Base-by-base conservation (phyloP, 2,113 vertebrate species). In the Ammospiza caudacuta region DNA sequence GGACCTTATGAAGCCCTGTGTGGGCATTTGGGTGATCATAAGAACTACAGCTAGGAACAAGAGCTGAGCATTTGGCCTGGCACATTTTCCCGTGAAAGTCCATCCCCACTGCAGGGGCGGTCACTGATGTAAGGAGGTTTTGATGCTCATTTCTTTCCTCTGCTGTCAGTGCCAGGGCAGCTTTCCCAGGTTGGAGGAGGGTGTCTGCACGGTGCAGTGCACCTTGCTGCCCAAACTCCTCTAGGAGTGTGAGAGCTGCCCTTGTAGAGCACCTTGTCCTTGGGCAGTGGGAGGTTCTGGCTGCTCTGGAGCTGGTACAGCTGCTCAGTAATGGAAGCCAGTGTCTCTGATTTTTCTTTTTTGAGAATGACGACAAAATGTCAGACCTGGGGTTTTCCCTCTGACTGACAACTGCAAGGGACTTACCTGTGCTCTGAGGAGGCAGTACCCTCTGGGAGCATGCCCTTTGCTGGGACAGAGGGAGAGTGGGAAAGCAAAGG, bases 21-120 rank as follows among this genome's bases (percentile, higher is more conserved):
- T 31, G 35, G 17, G 47, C 33, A 67, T 84, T 67, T 44, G 15
- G 1, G 25, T 76, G 24, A 16, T 31, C 0, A 1, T 15, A 13
- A 24, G 7, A 74, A 21, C 12, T 74, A 46, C 7, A 22, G 4
- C 5, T 58, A 9, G 4, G 5, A 19, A 35, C 0, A 2, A 12
- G 11, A 76, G 44, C 14, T 33, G 68, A 25, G 31, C 47, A 22
- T 52, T 76, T 55, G 41, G 19, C 35, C 62, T 67, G 54, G 12
- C 9, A 23, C 2, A 2, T 25, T 44, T 78, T 74, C 24, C 16
- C 57, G 22, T 59, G 58, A 35, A 39, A 43, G 3, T 21, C 62
- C 57, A 11, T 24, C 9, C 11, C 13, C 9, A 5, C 2, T 0
- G 2, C 5, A 61, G 49, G 12, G 21, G 10, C 3, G 0, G 9